Conservation (phyloP, 64 coral and sea anemone genomes). For the Pocillopora damicornis region DNA sequence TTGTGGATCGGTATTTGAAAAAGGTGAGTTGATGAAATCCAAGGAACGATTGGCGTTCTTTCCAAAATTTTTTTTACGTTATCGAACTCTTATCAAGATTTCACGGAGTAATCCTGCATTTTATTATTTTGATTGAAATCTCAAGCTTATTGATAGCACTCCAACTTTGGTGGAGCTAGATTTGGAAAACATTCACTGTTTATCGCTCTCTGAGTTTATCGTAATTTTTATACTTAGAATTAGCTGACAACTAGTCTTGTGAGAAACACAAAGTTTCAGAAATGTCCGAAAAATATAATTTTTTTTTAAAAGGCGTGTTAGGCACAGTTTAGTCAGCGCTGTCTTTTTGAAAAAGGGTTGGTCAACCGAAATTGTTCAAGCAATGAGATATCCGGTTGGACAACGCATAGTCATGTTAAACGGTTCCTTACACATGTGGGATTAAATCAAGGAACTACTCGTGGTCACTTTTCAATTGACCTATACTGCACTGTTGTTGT, state of each 20-base stretch:
- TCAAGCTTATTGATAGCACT: too few species aligned
- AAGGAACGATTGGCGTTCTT: background rate
- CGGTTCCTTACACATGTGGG: background rate
- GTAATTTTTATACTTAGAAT: too few species aligned
- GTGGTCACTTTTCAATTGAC: background rate
- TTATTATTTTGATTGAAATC: too few species aligned
- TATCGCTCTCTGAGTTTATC: too few species aligned
- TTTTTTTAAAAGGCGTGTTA: too few species aligned
- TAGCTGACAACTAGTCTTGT: too few species aligned
- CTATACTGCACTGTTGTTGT: background rate
- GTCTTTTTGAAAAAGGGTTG: too few species aligned
- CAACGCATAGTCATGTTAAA: background rate
- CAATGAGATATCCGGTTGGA: background rate
- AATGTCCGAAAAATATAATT: too few species aligned
- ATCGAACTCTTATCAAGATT: background rate
- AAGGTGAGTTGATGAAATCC: background rate
- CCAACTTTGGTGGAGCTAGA: too few species aligned
- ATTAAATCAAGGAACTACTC: background rate
- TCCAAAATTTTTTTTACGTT: background rate
- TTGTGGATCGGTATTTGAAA: background rate
- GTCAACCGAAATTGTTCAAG: background rate
- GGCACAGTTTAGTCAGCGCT: too few species aligned
- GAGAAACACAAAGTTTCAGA: too few species aligned
- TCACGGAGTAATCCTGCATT: background rate
- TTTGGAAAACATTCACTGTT: too few species aligned